Percentiles rank a stretch among this genome's conserved stretches.
Evolutionary conservation across 2,113 vertebrate species (phyloP).

Genomic region (Pygoscelis antarcticus): DNA sequence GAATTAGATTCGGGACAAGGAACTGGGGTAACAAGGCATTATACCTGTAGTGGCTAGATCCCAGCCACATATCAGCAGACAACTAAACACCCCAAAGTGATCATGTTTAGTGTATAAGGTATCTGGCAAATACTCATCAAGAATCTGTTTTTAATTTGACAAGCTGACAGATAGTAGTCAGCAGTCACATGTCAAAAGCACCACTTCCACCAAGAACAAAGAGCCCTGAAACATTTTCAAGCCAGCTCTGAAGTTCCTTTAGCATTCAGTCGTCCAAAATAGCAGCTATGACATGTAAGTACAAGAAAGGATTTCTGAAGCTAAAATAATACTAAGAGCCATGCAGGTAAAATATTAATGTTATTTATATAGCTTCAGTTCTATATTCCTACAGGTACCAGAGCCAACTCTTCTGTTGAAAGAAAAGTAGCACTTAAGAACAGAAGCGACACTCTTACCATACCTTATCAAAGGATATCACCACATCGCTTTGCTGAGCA

Average conservation of each 20-base stretch:
- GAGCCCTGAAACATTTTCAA: neutral
- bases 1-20: neutral
- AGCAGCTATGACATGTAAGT: neutral
- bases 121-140: neutral
- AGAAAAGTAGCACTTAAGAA: neutral
- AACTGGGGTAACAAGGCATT: neutral
- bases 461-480: conserved; percentile 87
- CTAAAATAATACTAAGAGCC: neutral
- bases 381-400: neutral
- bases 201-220: neutral
- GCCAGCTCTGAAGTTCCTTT: neutral
- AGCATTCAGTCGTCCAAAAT: neutral
- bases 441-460: neutral
- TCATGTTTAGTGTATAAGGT: fast-evolving
- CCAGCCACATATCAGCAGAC: neutral
- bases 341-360: neutral
- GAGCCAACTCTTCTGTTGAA: neutral
- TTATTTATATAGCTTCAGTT: neutral
- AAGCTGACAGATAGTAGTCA: neutral
- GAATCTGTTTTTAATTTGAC: neutral
- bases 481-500: conserved; percentile 82
- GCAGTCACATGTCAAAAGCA: neutral
- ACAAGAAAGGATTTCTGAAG: neutral
- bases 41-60: neutral
- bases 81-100: neutral